Base-by-base conservation (phyloP, 2,888 invertebrate species). In the Diogma glabrata region DNA sequence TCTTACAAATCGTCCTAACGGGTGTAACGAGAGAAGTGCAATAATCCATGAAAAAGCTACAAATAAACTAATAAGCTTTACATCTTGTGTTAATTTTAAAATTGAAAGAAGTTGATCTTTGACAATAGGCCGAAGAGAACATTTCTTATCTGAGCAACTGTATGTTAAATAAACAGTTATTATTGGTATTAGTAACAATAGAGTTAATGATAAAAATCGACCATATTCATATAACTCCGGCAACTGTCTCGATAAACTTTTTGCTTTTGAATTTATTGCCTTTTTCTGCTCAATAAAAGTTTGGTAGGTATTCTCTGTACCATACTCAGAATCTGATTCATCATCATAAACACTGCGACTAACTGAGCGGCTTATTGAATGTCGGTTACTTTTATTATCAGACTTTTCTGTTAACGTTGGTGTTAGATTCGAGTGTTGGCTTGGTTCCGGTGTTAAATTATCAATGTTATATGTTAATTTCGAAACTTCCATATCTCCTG, bases 1-100 rank as follows among this genome's bases (percentile, higher is more conserved):
- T 33, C 64, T 64, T 1, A 70, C 66, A 10, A 61, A 59, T 1
- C 64, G 57, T 6, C 69, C 67, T n/a, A 66, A 63, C 23, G 67
- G 58, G 19, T 63, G 50, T 0, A 64, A 59, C 6, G 67, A 67
- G 26, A 70, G 51, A 22, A 67, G 48, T 50, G 63, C 64, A 3
- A 66, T 57, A 3, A 61, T 58, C 30, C 63, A 57, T 24, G 59
- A 60, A 24, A 64, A 69, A n/a, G 57, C 56, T 5, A 66, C 52
- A 56, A 61, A 69, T 14, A 58, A 57, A n/a, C 57, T 59, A 2
- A 65, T 58, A 6, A 61, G 62, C 22, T 60, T 58, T 1, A 55
- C 38, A 16, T 46, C 24, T 24, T 30, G 22, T 10, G 38, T 36
- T 2, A 22, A 6, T 28, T 49, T 49, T n/a, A n/a, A n/a, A n/a